Percentiles rank a stretch among this genome's conserved stretches.
Evolutionary conservation across 2,113 vertebrate genomes (phyloP).

Genomic region (Mionectes macconnelli): DNA sequence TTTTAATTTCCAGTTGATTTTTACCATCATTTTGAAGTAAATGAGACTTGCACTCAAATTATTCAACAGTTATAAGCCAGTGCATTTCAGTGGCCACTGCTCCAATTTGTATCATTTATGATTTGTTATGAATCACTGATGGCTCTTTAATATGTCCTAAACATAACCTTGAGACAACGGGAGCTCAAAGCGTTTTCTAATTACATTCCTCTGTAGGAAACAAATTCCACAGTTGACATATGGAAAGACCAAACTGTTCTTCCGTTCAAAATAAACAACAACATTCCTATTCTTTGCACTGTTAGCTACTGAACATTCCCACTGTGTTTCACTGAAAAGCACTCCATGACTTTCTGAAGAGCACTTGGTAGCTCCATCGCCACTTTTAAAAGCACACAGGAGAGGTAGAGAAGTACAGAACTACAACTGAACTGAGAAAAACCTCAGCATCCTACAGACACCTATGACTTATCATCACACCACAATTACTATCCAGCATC

Average conservation of each 20-base stretch:
- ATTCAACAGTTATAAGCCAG: background rate
- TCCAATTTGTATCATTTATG: background rate
- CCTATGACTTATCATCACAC: background rate
- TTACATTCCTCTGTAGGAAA: conserved; percentile 18
- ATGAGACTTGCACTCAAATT: background rate
- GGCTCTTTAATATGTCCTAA: conserved; percentile 4
- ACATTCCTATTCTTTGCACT: background rate
- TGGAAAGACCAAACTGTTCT: background rate
- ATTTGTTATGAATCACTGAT: background rate
- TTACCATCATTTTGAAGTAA: background rate
- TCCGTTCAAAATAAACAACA: background rate
- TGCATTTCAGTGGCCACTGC: background rate
- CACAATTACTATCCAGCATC: background rate
- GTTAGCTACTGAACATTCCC: background rate
- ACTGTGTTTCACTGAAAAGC: background rate
- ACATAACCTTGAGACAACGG: conserved; percentile 28
- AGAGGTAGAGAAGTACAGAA: background rate
- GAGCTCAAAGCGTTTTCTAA: background rate
- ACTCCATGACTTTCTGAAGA: background rate
- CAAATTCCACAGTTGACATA: conserved; percentile 13
- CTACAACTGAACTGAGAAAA: background rate
- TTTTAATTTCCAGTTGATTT: background rate
- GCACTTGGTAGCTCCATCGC: background rate
- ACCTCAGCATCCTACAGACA: background rate
- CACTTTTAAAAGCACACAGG: background rate